Conservation (phyloP, 2,888 invertebrate species). For the Agrilus mali region DNA sequence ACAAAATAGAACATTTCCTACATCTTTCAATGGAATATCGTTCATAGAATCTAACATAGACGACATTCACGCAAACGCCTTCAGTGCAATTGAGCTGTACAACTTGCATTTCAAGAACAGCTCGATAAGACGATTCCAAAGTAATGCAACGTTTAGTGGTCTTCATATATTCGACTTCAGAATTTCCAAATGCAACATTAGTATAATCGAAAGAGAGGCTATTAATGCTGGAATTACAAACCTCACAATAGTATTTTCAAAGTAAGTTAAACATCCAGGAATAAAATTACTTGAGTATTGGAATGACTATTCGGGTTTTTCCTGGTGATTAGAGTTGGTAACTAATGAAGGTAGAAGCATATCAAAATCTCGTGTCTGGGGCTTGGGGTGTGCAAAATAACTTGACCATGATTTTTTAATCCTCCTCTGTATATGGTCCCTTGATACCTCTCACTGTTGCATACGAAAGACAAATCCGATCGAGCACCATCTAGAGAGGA, state of each 20-base stretch:
- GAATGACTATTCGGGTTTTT: too few species aligned
- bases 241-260: slow-evolving; percentile 51
- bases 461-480: too few species aligned
- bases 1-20: slow-evolving; percentile 49
- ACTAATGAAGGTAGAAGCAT: too few species aligned
- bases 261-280: slow-evolving; percentile 31
- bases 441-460: too few species aligned
- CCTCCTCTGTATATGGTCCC: too few species aligned
- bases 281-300: too few species aligned
- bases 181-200: slow-evolving; percentile 45
- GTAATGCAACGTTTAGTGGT: slow-evolving; percentile 49
- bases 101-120: slow-evolving; percentile 49
- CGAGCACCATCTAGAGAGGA: too few species aligned
- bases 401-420: too few species aligned
- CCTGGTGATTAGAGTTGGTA: too few species aligned
- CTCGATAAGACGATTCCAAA: slow-evolving; percentile 44
- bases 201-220: slow-evolving; percentile 43
- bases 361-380: too few species aligned
- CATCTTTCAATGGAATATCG: slow-evolving; percentile 47
- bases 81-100: slow-evolving; percentile 52
- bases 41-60: slow-evolving; percentile 43
- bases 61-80: slow-evolving; percentile 48
- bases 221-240: slow-evolving; percentile 50
- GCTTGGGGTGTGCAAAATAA: too few species aligned
- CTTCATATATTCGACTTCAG: slow-evolving; percentile 49